phyloP scores from a whole-genome alignment of 1,140 invertebrate genomes.

The Heliconius himera region DNA sequence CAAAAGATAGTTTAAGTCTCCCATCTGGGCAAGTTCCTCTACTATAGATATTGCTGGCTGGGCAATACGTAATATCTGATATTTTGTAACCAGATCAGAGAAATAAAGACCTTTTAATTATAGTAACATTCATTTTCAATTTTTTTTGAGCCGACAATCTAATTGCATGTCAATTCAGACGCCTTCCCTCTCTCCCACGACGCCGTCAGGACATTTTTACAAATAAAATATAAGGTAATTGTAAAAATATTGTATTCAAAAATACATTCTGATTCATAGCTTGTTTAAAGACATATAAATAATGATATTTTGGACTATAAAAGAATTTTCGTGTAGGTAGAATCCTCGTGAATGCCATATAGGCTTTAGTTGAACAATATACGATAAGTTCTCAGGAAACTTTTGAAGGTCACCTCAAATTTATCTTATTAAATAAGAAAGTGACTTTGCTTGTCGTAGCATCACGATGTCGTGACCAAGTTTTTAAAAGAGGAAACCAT shows the following conservation, averaged over 20 bases:
- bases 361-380: constrained; percentile 32
- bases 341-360: constrained; percentile 37
- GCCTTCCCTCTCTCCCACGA: neutral
- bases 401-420: constrained; percentile 29
- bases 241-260: neutral
- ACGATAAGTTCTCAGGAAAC: constrained; percentile 33
- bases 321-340: constrained; percentile 32
- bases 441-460: neutral
- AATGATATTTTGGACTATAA: constrained; percentile 28
- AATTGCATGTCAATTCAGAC: too few species aligned
- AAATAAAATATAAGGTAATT: neutral
- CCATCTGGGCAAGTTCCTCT: too few species aligned
- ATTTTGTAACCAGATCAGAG: too few species aligned
- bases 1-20: too few species aligned
- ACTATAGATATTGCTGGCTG: too few species aligned
- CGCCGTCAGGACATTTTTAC: too few species aligned
- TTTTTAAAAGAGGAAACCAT: too few species aligned
- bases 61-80: too few species aligned
- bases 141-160: too few species aligned
- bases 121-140: too few species aligned
- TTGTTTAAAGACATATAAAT: constrained; percentile 24
- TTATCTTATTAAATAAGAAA: constrained; percentile 1
- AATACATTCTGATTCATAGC: constrained; percentile 34
- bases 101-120: too few species aligned
- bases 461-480: neutral